Evolutionary conservation across 2,888 invertebrate species (phyloP).

Genomic region (Xanthia togata): DNA sequence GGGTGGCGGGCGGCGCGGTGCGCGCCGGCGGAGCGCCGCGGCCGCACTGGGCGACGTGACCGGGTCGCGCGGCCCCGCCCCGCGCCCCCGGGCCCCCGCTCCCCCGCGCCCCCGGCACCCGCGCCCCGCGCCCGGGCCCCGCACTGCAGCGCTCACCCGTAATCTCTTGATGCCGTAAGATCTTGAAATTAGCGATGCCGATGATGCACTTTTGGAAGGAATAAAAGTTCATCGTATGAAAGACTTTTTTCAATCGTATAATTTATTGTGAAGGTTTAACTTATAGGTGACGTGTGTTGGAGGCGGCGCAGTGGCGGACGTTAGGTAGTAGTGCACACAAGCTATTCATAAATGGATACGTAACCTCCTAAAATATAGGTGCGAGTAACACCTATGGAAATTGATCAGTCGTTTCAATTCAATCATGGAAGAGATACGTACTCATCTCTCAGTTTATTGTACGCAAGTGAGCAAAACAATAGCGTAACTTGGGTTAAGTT

Average conservation of each 20-base stretch:
- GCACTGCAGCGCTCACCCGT: conserved; percentile 84
- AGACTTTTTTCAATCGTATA: conserved; percentile 56
- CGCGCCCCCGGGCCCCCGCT: conserved; percentile 52
- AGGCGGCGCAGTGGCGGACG: conserved; percentile 7
- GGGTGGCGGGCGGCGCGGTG: conserved; percentile 78
- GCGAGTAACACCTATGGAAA: conserved; percentile 9
- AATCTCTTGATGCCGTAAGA: conserved; percentile 88
- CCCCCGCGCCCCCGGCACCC: conserved; percentile 55
- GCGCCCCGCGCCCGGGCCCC: conserved; percentile 73
- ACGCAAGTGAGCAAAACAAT: not conserved
- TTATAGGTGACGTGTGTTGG: conserved; percentile 37
- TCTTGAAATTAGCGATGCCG: conserved; percentile 84
- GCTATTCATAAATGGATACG: conserved; percentile 21
- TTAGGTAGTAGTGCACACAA: conserved; percentile 19
- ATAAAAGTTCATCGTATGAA: conserved; percentile 46
- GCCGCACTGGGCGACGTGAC: conserved; percentile 87
- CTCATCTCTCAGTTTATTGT: not conserved
- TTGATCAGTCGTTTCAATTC: conserved; percentile 6
- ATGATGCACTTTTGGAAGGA: conserved; percentile 82
- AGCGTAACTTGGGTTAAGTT: not conserved
- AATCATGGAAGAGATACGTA: not conserved
- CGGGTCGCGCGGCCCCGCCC: conserved; percentile 82
- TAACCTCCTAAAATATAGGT: conserved; percentile 17
- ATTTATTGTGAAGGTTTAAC: conserved; percentile 34
- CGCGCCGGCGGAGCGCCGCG: conserved; percentile 88